Evolutionary conservation across 2,797 vertebrate species (phyloP), one percentile per base, ranked within the genome.

Genomic region (Euthynnus affinis): DNA sequence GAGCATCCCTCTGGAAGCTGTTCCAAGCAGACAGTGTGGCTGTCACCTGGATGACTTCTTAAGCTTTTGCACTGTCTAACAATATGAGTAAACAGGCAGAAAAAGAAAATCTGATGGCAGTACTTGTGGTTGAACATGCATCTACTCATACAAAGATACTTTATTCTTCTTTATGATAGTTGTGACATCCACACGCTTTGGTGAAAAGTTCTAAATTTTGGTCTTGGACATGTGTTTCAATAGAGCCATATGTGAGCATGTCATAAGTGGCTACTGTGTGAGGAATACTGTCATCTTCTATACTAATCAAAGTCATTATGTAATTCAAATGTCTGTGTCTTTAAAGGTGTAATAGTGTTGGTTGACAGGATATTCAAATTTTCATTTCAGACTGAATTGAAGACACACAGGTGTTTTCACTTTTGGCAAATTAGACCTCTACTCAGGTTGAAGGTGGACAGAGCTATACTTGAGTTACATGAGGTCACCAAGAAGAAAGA

Each of bases 81-180:
- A 53, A 71, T 34, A 64, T 60, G 18, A 66, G 42, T 49, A 49
- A 20, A 18, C 18, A n/a, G 46, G 17, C 42, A 72, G 40, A 51
- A 5, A 3, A 44, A 56, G 9, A 34, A 60, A 23, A 62, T 27
- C 13, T 7, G 8, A 10, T 44, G n/a, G 8, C 25, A 23, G 13
- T 12, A 12, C 12, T 29, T 52, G 20, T 27, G 25, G 40, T 29
- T 13, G 8, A 63, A 40, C 15, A 32, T 15, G 4, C 13, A 22
- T 9, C 2, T 12, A 18, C 13, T 44, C 48, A 22, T 37, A 29
- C 0, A 27, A 13, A 42, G 14, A 44, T 44, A 44, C 2, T 44
- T 44, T 44, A 14, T 14, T 2, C 15, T 44, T 15, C 8, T 22
- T 15, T 32, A 18, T 25, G 22, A 25, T 14, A 12, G 4, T 17